A percentile compares a stretch with the other conserved stretches of the same genome.
phyloP scores from a whole-genome alignment of 2,888 invertebrate species.

The Oegoconia quadripuncta region DNA sequence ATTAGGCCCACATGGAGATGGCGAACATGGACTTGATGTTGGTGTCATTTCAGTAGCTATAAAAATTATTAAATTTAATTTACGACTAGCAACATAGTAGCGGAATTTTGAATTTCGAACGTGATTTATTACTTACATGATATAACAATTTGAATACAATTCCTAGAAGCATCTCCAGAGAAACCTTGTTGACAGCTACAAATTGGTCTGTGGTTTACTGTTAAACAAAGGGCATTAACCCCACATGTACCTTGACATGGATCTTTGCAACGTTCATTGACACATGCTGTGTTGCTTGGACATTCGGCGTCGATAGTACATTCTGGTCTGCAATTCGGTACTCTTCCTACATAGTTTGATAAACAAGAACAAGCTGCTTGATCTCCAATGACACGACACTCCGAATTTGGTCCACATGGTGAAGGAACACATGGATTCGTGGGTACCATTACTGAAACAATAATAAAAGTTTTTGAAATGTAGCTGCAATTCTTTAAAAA shows the following conservation, averaged over 20 bases:
- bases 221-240: constrained; percentile 87
- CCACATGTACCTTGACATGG: constrained; percentile 91
- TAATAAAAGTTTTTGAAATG: constrained; percentile 2
- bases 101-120: neutral
- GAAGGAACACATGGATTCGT: constrained; percentile 87
- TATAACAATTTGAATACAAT: constrained; percentile 79
- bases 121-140: constrained; percentile 50
- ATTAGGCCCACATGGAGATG: constrained; percentile 91
- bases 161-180: constrained; percentile 87
- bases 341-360: constrained; percentile 88
- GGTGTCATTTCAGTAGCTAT: constrained; percentile 82
- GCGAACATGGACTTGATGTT: constrained; percentile 86
- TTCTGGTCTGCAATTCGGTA: constrained; percentile 92
- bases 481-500: no score
- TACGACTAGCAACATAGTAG: neutral
- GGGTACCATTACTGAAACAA: constrained; percentile 33
- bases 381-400: constrained; percentile 87
- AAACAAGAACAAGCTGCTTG: constrained; percentile 93
- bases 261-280: constrained; percentile 89
- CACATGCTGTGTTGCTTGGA: constrained; percentile 88
- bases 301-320: constrained; percentile 90
- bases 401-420: constrained; percentile 91
- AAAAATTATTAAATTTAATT: constrained; percentile 31
- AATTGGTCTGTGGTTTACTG: constrained; percentile 89
- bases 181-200: constrained; percentile 91